phyloP scores from a whole-genome alignment of 1,140 invertebrate genomes.

The Elysia chlorotica region DNA sequence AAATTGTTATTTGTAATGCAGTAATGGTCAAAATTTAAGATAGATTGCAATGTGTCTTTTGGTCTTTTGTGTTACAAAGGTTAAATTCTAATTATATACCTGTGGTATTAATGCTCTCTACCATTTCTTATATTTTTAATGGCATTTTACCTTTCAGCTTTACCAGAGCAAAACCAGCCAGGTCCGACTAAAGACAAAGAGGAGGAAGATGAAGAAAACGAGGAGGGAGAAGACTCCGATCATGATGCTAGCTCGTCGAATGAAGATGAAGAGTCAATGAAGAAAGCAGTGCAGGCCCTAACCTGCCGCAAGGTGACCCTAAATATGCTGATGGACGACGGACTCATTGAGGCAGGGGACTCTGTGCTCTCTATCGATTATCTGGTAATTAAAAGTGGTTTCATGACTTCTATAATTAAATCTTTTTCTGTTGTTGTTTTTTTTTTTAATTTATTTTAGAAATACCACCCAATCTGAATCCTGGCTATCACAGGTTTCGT shows the following conservation, averaged over 20 bases:
- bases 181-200: too few species aligned
- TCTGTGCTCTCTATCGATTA: slow-evolving; percentile 87
- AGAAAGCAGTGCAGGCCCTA: slow-evolving; percentile 37
- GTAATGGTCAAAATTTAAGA: too few species aligned
- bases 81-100: too few species aligned
- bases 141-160: too few species aligned
- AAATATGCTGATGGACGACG: slow-evolving; percentile 80
- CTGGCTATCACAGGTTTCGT: neutral
- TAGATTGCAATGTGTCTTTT: too few species aligned
- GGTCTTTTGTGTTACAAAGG: too few species aligned
- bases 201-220: neutral
- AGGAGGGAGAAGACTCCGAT: slow-evolving; percentile 52
- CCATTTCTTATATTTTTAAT: too few species aligned
- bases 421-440: too few species aligned
- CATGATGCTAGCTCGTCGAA: slow-evolving; percentile 29
- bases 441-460: neutral
- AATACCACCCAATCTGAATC: neutral
- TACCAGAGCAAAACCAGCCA: too few species aligned
- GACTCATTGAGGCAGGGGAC: slow-evolving; percentile 79
- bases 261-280: slow-evolving; percentile 23
- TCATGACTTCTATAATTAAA: too few species aligned
- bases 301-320: slow-evolving; percentile 79
- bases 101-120: too few species aligned
- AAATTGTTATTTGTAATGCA: too few species aligned
- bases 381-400: slow-evolving; percentile 72